Conservation (phyloP, 2,113 vertebrate genomes). For the Myocastor coypus region DNA sequence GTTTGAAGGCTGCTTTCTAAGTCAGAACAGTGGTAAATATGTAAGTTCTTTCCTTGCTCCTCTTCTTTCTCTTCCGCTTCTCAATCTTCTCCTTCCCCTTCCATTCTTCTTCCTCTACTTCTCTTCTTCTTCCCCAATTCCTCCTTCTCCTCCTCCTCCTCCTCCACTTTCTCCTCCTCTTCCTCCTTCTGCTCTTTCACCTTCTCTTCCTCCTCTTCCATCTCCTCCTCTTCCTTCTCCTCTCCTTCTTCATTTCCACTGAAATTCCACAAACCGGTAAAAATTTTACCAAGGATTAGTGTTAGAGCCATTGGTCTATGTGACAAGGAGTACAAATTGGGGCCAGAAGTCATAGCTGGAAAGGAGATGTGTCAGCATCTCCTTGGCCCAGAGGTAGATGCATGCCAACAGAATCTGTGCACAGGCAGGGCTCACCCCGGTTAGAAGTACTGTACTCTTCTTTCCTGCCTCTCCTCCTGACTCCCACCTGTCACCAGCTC, state of each 20-base stretch:
- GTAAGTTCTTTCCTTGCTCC: not conserved
- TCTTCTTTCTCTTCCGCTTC: not conserved
- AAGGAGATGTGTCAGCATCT: not conserved
- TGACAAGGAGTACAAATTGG: not conserved
- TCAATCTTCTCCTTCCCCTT: too few relatives aligned
- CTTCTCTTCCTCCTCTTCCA: fast-evolving
- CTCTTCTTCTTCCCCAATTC: too few relatives aligned
- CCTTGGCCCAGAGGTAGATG: not conserved
- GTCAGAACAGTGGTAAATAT: not conserved
- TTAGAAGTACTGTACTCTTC: not conserved
- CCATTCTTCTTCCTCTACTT: not conserved
- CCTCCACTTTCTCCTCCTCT: too few relatives aligned
- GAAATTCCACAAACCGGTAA: not conserved
- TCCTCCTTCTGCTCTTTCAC: not conserved
- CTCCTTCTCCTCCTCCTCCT: too few relatives aligned
- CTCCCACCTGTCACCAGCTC: not conserved
- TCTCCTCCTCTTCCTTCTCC: not conserved
- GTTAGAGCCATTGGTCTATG: not conserved
- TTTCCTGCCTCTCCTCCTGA: not conserved
- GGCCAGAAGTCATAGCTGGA: not conserved
- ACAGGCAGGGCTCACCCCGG: not conserved
- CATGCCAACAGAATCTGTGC: too few relatives aligned
- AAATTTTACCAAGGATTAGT: not conserved
- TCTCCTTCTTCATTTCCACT: not conserved
- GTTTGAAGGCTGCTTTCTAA: not conserved